phyloP scores from a whole-genome alignment of 1,140 invertebrate species.

The Drosophila lacteicornis region DNA sequence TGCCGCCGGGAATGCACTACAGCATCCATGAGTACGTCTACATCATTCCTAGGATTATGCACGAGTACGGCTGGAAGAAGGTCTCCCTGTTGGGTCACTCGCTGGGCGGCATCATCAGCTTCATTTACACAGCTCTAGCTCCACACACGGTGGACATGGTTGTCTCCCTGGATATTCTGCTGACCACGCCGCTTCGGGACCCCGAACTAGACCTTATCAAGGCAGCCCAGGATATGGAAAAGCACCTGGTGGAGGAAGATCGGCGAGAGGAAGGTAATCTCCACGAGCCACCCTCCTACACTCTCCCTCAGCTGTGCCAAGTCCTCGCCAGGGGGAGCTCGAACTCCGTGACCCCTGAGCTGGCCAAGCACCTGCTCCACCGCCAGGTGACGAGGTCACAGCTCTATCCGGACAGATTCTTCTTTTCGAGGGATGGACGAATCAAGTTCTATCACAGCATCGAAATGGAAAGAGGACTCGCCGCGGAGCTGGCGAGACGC shows the following conservation, averaged over 20 bases:
- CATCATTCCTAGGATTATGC: slow-evolving; percentile 86
- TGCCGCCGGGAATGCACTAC: slow-evolving; percentile 87
- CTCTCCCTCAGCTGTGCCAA: slow-evolving; percentile 86
- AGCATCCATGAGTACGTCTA: slow-evolving; percentile 86
- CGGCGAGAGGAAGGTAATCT: slow-evolving; percentile 31
- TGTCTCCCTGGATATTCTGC: slow-evolving; percentile 87
- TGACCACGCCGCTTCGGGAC: slow-evolving; percentile 55
- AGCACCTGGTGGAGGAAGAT: slow-evolving; percentile 52
- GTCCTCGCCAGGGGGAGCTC: slow-evolving; percentile 85
- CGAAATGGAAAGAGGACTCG: slow-evolving; percentile 15
- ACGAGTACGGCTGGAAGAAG: slow-evolving; percentile 89
- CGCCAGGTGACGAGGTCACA: slow-evolving; percentile 86
- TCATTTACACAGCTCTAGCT: slow-evolving; percentile 86
- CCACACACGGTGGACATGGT: slow-evolving; percentile 87
- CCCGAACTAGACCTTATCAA: background rate
- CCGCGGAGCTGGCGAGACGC: slow-evolving; percentile 39
- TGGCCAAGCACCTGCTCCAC: slow-evolving; percentile 86
- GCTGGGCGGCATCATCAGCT: slow-evolving; percentile 87
- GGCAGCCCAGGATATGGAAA: slow-evolving; percentile 19
- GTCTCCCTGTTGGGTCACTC: slow-evolving; percentile 89
- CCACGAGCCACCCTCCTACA: slow-evolving; percentile 86
- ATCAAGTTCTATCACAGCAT: slow-evolving; percentile 79
- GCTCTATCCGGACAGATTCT: slow-evolving; percentile 86
- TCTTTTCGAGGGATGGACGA: slow-evolving; percentile 87
- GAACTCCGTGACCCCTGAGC: slow-evolving; percentile 86